Conservation (phyloP, 2,888 invertebrate species). For the Lasius platythorax region DNA sequence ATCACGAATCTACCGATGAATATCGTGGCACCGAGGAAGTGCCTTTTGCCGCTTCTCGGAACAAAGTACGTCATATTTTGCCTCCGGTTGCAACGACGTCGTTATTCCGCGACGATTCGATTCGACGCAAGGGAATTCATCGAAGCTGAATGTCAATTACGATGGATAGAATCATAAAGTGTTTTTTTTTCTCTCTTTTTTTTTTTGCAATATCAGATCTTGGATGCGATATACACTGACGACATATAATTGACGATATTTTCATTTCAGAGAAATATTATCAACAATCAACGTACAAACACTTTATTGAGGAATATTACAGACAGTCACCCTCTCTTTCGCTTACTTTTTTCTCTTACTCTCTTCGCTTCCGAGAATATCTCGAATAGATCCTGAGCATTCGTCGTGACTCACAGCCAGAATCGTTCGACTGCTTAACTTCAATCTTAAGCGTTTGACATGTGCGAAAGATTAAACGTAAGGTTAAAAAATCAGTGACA, state of each 20-base stretch:
- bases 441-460: constrained; percentile 4
- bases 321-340: background rate
- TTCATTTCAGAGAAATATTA: background rate
- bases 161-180: background rate
- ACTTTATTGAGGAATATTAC: background rate
- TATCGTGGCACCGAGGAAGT: constrained; percentile 14
- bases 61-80: constrained; percentile 30
- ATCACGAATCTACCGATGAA: constrained; percentile 41
- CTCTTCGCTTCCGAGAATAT: background rate
- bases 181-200: background rate
- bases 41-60: constrained; percentile 34
- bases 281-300: background rate
- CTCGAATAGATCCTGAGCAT: background rate
- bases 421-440: background rate
- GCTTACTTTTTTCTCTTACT: background rate
- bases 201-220: constrained; percentile 3
- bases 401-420: background rate
- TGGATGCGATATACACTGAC: background rate
- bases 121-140: background rate
- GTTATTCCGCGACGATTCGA: constrained; percentile 28
- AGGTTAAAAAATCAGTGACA: background rate
- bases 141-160: background rate
- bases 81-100: constrained; percentile 17
- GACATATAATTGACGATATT: background rate
- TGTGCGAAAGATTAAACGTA: background rate